Conservation (phyloP, 2,888 invertebrate species). For the Thera britannica region DNA sequence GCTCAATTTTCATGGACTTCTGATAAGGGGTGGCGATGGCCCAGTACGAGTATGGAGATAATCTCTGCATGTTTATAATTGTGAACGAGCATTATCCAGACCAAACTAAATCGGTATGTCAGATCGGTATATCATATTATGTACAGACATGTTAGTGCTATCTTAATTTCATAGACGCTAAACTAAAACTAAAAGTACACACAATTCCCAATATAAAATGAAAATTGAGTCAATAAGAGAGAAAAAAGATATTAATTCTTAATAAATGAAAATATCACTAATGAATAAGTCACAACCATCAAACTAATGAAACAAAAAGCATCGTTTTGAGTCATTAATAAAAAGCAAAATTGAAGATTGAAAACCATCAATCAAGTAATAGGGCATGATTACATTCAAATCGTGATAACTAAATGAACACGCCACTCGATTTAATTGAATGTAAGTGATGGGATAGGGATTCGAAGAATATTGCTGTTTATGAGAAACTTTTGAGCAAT, state of each 20-base stretch:
- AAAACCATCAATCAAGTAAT: conserved; percentile 78
- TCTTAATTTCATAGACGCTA: neutral
- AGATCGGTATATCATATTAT: conserved; percentile 8
- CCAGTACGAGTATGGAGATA: conserved; percentile 52
- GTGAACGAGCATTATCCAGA: conserved; percentile 39
- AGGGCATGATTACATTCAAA: conserved; percentile 76
- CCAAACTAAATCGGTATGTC: conserved; percentile 38
- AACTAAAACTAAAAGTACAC: too few species aligned
- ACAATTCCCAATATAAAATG: too few species aligned
- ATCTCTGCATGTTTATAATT: conserved; percentile 56
- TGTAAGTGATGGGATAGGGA: conserved; percentile 57
- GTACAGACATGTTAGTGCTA: neutral
- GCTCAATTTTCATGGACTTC: neutral
- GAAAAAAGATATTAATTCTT: neutral
- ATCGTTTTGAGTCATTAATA: conserved; percentile 66
- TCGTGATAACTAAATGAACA: conserved; percentile 81
- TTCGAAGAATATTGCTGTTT: neutral
- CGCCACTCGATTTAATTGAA: conserved; percentile 77
- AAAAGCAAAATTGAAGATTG: conserved; percentile 71
- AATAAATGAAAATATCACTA: neutral
- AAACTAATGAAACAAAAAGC: conserved; percentile 60
- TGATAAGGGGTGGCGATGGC: conserved; percentile 9
- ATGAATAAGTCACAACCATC: conserved; percentile 50
- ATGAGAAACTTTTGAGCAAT: too few species aligned
- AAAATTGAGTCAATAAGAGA: too few species aligned